Base-by-base conservation (phyloP, 2,113 vertebrate genomes). In the Oreochromis spilurus region DNA sequence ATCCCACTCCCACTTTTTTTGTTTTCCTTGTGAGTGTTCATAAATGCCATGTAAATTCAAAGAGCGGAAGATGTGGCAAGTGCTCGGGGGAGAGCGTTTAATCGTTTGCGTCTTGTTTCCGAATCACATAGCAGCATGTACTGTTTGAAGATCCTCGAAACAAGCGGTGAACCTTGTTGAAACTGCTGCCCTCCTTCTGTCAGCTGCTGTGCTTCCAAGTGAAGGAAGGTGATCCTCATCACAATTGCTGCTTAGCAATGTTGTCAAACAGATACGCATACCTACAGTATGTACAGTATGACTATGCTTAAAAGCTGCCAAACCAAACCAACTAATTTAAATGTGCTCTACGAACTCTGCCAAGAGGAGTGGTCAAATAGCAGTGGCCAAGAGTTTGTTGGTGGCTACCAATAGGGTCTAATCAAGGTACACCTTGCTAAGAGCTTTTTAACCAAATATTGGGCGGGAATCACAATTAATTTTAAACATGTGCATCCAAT, bases 21-120 rank as follows among this genome's bases (percentile, higher is more conserved):
- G 89, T 94, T 95, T 94, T 91, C 78, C 89, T 88, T 86, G 85
- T 13, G 84, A 92, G 91, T 84, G 86, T 90, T 94, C 93, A 83
- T 92, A 90, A 94, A 92, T 67, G 89, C 70, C 92, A 93, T 95
- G 95, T 95, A 95, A 92, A 95, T 94, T 83, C 93, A 93, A 80
- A 38, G 53, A 91, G 92, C 83, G 57, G 90, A 93, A 92, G 93
- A 95, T 90, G 85, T 70, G 87, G 86, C 40, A 21, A 88, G 88
- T n/a, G 89, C 92, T 92, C 60, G 10, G 26, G 91, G 92, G 86
- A 90, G 40, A 84, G 92, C 17, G 19, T 89, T 92, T 89, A 91
- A 92, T 93, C 72, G 86, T 65, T 79, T 70, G 81, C 21, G 54
- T 91, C 84, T 85, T 92, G 88, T 93, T 94, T 78, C 83, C 17